Evolutionary conservation across 2,888 invertebrate genomes (phyloP), one percentile per base, ranked within the genome.

Genomic region (Kuschelorhynchus macadamiae): DNA sequence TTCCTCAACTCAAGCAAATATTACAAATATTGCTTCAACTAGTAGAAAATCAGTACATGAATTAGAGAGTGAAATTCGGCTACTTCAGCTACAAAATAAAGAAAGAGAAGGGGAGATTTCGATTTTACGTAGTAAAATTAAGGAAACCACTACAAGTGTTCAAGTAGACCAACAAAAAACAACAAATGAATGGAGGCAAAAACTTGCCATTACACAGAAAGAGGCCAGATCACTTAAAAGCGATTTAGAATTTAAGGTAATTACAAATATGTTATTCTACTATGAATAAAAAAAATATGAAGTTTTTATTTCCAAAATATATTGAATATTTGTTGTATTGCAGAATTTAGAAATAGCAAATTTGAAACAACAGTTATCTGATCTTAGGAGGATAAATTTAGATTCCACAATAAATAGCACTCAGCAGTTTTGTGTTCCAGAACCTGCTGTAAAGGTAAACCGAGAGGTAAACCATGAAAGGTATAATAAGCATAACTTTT

Each of bases 311-410:
- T n/a, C n/a, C n/a, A n/a, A n/a, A n/a, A n/a, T n/a, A n/a, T n/a
- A n/a, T n/a, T n/a, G n/a, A n/a, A n/a, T n/a, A n/a, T n/a, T n/a
- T n/a, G n/a, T n/a, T n/a, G n/a, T n/a, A n/a, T n/a, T n/a, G n/a
- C 81, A 88, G 87, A 86, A 87, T 79, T 78, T 88, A 30, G 88
- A 88, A 83, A 86, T 88, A 76, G 85, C 85, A 56, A 88, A 87
- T 73, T 78, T 86, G 44, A 88, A 87, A 74, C 87, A 87, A 72
- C 86, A 85, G 77, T 57, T 81, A n/a, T 25, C 53, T 18, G 78
- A 79, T 61, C 14, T 78, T 11, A 67, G 64, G 20, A 71, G 71
- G 52, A 62, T 67, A 18, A 65, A 42, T 61, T 9, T 63, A 16
- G 60, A 71, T 41, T 14, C 47, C 30, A 60, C 59, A 20, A 12